Evolutionary conservation across 92 coral and sea anemone genomes (phyloP), one percentile per base, ranked within the genome.

Genomic region (Phenganax stokvisi): DNA sequence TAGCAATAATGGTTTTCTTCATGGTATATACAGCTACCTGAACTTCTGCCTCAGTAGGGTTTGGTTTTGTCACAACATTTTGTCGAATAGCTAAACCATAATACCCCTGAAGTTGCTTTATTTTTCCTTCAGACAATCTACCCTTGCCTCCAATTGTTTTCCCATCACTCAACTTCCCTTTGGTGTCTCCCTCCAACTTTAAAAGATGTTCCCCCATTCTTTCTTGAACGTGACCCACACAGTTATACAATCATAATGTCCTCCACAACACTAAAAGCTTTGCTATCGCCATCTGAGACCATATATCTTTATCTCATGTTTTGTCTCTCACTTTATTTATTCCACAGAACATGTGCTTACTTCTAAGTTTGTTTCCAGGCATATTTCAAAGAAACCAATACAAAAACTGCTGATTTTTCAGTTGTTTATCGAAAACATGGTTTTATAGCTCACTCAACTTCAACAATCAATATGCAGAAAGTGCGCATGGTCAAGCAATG

Each of bases 181-280:
- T 83, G 58, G 57, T 83, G 6, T 11, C 8, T 30, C 65, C 52
- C 44, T 83, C 78, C 68, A 87, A 72, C 27, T 83, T 87, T 13
- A 76, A 6, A 16, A 87, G 62, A 47, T 83, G 81, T 25, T 66
- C 83, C 54, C 87, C 82, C 89, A 83, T 87, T 44, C 87, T 61
- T 54, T 87, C 83, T 54, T 86, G 86, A 9, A 82, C 89, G 51
- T 86, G 89, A 0, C 89, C 80, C 11, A 81, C 85, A 82, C 89
- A 86, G n/a, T 86, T 86, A 53, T 70, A 7, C 20, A 76, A 83
- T 29, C n/a, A n/a, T n/a, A n/a, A n/a, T n/a, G n/a, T n/a, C n/a
- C n/a, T n/a, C n/a, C n/a, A n/a, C n/a, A n/a, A n/a, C n/a, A n/a
- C n/a, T n/a, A n/a, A n/a, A n/a, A n/a, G n/a, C n/a, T n/a, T n/a